These are phyloP conservation scores for Dendrolimus kikuchii DNA, from an alignment of 1,140 invertebrate species.

Conservation along the genomic window DNA sequence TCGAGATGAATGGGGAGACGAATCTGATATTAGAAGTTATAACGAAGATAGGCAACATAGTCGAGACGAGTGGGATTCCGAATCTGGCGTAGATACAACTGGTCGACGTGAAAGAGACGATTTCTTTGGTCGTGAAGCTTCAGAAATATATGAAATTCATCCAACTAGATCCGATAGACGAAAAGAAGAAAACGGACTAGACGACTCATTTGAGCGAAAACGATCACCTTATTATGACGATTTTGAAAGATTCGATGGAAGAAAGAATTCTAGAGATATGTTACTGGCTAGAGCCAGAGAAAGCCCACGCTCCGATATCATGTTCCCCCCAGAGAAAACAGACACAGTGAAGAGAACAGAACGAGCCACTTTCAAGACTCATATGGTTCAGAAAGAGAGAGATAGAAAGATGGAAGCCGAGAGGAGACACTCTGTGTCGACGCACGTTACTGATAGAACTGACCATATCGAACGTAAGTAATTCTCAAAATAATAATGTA, in stretches of 20 bases:
- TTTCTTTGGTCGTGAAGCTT: conserved; percentile 56
- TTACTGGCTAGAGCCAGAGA: conserved; percentile 58
- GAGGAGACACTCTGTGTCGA: conserved; percentile 82
- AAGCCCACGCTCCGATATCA: conserved; percentile 61
- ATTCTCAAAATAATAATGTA: neutral
- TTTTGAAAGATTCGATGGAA: conserved; percentile 60
- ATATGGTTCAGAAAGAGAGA: conserved; percentile 74
- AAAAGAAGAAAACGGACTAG: conserved; percentile 47
- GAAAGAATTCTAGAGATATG: conserved; percentile 68
- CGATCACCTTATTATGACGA: conserved; percentile 51
- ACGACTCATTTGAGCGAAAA: conserved; percentile 46
- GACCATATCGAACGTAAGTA: conserved; percentile 80
- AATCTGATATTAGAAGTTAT: conserved; percentile 59
- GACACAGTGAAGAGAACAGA: conserved; percentile 52
- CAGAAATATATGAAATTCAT: conserved; percentile 66
- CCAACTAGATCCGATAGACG: conserved; percentile 47
- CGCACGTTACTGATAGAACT: conserved; percentile 81
- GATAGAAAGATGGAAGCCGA: conserved; percentile 80
- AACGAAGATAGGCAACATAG: conserved; percentile 54
- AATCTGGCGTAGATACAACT: conserved; percentile 69
- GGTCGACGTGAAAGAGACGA: conserved; percentile 64
- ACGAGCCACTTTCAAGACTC: conserved; percentile 77
- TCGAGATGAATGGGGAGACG: conserved; percentile 64
- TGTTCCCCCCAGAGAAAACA: conserved; percentile 41
- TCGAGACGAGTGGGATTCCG: conserved; percentile 72